Conservation (phyloP, 2,888 invertebrate genomes). For the Pelosia muscerda region DNA sequence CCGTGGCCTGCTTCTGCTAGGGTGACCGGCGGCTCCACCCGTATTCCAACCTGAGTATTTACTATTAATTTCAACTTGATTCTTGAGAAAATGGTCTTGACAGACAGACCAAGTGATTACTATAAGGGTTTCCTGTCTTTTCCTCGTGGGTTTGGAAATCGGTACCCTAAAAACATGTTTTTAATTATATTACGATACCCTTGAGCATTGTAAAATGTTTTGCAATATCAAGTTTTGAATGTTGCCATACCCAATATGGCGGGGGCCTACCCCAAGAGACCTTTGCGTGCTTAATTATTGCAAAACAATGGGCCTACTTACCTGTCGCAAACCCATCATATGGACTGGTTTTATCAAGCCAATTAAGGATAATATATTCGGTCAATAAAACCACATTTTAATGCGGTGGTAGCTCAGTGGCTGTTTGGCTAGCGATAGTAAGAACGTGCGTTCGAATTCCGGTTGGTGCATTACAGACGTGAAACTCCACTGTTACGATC, state of each 20-base stretch:
- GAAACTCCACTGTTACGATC: too few relatives aligned
- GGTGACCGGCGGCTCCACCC: too few relatives aligned
- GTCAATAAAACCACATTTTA: background rate
- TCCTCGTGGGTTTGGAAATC: too few relatives aligned
- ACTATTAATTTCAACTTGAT: too few relatives aligned
- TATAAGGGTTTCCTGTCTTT: too few relatives aligned
- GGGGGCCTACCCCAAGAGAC: background rate
- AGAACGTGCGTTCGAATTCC: background rate
- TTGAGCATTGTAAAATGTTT: background rate
- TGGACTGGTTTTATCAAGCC: background rate
- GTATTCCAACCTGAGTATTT: too few relatives aligned
- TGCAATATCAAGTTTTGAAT: conserved; percentile 1
- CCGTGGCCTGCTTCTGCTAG: too few relatives aligned
- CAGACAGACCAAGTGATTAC: too few relatives aligned
- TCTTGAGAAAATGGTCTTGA: too few relatives aligned
- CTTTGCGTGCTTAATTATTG: conserved; percentile 7
- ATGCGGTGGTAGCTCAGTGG: background rate
- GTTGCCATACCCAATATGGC: background rate
- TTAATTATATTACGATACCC: background rate
- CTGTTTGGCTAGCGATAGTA: background rate
- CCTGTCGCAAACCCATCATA: background rate
- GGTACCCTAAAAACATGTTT: background rate
- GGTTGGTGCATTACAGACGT: background rate
- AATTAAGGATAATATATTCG: background rate
- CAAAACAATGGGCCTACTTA: background rate